Conservation (phyloP, 2,888 invertebrate species). For the Papilio gigon region DNA sequence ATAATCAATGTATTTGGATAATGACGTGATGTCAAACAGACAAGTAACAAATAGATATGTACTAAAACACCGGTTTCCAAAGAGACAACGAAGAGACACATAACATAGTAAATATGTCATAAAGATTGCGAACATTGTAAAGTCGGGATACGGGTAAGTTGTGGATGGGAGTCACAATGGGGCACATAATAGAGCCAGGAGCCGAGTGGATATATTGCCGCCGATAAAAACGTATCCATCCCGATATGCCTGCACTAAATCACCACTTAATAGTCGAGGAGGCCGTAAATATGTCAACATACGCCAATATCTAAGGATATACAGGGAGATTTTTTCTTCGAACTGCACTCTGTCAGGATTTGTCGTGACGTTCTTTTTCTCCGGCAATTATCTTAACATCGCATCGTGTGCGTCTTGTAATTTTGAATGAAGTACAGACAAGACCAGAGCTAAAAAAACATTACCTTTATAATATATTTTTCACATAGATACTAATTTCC, state of each 20-base stretch:
- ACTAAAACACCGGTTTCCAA: not conserved
- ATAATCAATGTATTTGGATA: too few relatives aligned
- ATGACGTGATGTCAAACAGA: not conserved
- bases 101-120: not conserved
- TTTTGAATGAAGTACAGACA: conserved; percentile 24
- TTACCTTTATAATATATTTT: not conserved
- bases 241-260: conserved; percentile 80
- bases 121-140: conserved; percentile 26
- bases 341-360: conserved; percentile 61
- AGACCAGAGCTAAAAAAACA: not conserved
- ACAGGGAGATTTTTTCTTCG: conserved; percentile 61
- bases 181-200: conserved; percentile 72
- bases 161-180: conserved; percentile 55
- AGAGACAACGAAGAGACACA: not conserved
- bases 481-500: not conserved
- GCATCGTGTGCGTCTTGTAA: conserved; percentile 37
- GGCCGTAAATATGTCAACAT: conserved; percentile 81
- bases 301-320: conserved; percentile 80
- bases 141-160: conserved; percentile 46
- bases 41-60: not conserved
- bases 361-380: conserved; percentile 45
- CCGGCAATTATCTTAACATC: conserved; percentile 45
- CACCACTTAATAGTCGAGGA: conserved; percentile 80
- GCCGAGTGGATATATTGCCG: conserved; percentile 74
- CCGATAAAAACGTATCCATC: conserved; percentile 82